These are phyloP conservation scores for Eristalis arbustorum DNA, from an alignment of 2,888 invertebrate species.

Conservation along the genomic window DNA sequence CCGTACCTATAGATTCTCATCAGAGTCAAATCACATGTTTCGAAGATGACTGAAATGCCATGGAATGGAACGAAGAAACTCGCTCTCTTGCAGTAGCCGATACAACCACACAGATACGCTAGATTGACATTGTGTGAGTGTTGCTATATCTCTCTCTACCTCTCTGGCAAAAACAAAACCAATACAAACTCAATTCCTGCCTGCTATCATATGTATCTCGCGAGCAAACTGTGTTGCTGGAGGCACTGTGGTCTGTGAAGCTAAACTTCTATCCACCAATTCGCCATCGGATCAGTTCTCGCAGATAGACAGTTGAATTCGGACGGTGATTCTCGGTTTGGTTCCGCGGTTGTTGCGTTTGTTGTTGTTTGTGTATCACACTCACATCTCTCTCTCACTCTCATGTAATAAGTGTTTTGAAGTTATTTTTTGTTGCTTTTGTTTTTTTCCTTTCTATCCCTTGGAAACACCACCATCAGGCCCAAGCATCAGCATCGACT, in stretches of 20 bases:
- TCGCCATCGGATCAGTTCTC: slow-evolving; percentile 56
- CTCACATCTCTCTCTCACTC: slow-evolving; percentile 27
- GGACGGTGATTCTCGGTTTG: slow-evolving; percentile 32
- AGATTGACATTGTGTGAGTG: background rate
- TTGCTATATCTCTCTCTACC: background rate
- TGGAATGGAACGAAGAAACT: slow-evolving; percentile 30
- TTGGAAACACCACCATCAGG: slow-evolving; percentile 43
- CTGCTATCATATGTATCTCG: slow-evolving; percentile 13
- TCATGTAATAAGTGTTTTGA: slow-evolving; percentile 59
- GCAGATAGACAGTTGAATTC: slow-evolving; percentile 66
- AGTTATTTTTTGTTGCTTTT: slow-evolving; percentile 61
- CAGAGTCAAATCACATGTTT: slow-evolving; percentile 55
- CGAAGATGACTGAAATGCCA: slow-evolving; percentile 10
- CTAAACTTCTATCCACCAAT: slow-evolving; percentile 41
- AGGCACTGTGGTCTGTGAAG: background rate
- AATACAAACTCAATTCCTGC: slow-evolving; percentile 15
- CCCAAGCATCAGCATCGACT: slow-evolving; percentile 27
- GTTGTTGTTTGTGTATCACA: slow-evolving; percentile 54
- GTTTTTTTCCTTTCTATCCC: slow-evolving; percentile 55
- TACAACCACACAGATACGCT: background rate
- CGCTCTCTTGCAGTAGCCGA: slow-evolving; percentile 5
- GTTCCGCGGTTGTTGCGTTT: slow-evolving; percentile 15
- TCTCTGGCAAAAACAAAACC: slow-evolving; percentile 1
- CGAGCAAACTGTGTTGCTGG: background rate
- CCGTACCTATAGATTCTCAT: background rate